Conservation (phyloP, 53 echinoderm and acorn worm genomes). For the Antedon mediterranea region DNA sequence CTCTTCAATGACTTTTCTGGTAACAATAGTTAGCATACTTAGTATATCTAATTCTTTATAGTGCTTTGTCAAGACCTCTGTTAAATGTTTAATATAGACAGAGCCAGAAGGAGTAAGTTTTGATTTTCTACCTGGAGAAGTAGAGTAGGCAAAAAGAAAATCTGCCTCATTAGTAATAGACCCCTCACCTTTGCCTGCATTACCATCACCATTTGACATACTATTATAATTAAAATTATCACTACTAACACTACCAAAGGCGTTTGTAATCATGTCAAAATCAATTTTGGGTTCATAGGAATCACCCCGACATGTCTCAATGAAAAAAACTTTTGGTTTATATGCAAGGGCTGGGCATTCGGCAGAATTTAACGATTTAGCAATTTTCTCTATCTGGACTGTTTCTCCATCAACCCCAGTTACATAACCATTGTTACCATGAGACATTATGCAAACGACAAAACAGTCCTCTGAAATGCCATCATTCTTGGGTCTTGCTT, state of each 20-base stretch:
- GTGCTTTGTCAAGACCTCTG: constrained; percentile 18
- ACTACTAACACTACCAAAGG: no score
- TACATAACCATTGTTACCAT: constrained; percentile 44
- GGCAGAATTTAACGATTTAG: not conserved
- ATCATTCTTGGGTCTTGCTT: constrained; percentile 21
- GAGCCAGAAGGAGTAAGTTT: constrained; percentile 37
- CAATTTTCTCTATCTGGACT: not conserved
- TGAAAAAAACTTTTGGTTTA: constrained; percentile 89
- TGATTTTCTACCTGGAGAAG: constrained; percentile 59
- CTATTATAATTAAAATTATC: no score
- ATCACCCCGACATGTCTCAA: not conserved
- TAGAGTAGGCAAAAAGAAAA: constrained; percentile 49
- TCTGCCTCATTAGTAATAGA: constrained; percentile 66
- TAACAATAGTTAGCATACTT: constrained; percentile 41
- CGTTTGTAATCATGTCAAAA: not conserved
- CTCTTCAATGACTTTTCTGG: constrained; percentile 10
- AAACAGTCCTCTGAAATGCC: constrained; percentile 48
- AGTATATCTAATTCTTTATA: constrained; percentile 24
- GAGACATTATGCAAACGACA: constrained; percentile 54
- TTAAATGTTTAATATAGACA: constrained; percentile 56
- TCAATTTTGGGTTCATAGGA: not conserved
- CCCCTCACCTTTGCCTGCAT: not conserved
- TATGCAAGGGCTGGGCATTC: constrained; percentile 27
- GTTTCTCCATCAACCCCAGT: constrained; percentile 31
- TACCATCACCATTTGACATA: constrained; percentile 39